Percentiles rank a stretch among this genome's conserved stretches.
These are phyloP conservation scores for Leiothrix lutea DNA, from an alignment of 2,113 vertebrate genomes.

Conservation along the genomic window DNA sequence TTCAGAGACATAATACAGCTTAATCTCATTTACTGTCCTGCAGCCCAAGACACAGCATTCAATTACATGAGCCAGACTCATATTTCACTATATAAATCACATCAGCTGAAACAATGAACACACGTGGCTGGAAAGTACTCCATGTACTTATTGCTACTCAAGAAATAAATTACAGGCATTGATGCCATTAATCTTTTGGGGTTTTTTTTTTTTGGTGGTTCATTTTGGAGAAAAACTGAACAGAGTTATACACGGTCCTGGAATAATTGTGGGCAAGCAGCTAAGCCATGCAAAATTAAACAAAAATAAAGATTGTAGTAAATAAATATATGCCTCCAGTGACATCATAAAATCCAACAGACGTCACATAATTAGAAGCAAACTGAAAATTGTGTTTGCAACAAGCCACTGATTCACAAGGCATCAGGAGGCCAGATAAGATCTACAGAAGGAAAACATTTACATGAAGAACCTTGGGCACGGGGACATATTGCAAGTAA, in stretches of 20 bases:
- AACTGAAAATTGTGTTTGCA: not conserved
- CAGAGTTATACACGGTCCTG: not conserved
- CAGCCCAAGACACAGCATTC: conserved; percentile 3
- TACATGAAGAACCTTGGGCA: not conserved
- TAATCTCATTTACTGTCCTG: conserved; percentile 48
- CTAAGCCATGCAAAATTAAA: not conserved
- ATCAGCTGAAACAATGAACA: conserved; percentile 45
- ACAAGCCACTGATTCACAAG: not conserved
- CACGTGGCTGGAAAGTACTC: conserved; percentile 41
- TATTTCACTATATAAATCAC: conserved; percentile 51
- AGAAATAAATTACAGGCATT: conserved; percentile 28
- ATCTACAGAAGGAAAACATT: not conserved
- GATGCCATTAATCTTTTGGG: conserved; percentile 21
- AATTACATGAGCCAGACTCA: conserved; percentile 40
- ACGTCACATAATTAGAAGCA: not conserved
- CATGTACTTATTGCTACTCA: conserved; percentile 38
- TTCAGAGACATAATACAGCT: conserved; percentile 7
- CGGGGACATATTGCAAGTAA: not conserved
- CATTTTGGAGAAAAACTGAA: conserved; percentile 23
- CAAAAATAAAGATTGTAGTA: not conserved
- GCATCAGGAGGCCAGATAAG: not conserved
- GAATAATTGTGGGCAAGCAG: not conserved
- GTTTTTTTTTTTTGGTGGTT: not conserved
- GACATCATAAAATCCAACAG: not conserved
- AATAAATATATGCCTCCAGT: not conserved